Base-by-base conservation (phyloP, 2,113 vertebrate genomes). In the Seriola rivoliana region DNA sequence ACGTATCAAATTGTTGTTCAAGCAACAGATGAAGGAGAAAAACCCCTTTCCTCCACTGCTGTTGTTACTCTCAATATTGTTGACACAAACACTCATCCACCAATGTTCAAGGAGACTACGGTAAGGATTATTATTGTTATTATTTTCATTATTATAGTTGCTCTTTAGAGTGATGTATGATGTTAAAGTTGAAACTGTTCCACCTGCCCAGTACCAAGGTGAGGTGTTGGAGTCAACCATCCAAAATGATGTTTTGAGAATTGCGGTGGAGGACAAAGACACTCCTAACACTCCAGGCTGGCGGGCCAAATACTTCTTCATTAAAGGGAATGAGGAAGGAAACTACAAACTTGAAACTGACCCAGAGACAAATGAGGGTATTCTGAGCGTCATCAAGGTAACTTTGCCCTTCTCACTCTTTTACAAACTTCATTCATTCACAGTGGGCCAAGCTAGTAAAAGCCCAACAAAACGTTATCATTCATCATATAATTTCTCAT, bases 381-480 rank as follows among this genome's bases (percentile, higher is more conserved):
- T 97, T 60, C 55, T 97, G 42, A 94, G 74, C 13, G 64, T 97
- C 14, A 50, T 95, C 46, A 93, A 97, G 96, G 97, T 97, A 95
- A 75, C 57, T 29, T 6, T 52, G 9, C 21, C 23, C 42, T 54
- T 74, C 2, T 40, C 16, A 42, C 0, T 4, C 19, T 16, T 14
- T 64, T 5, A 71, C 1, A 79, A 36, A 55, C 1, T 3, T 32
- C 2, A 21, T 44, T 57, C 0, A 46, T 52, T 71, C 16, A 59
- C 19, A 38, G 7, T 29, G 14, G 3, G 14, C 2, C n/a, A 67
- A 48, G 40, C 13, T 67, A 29, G 29, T 29, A 9, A 36, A 40
- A 52, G 23, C 32, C 34, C 17, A 57, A 29, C 1, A 76, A 72
- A 10, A 5, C 40, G 40, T 34, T 9, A 46, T 17, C 7, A 44